Percentiles rank a stretch among this genome's conserved stretches.
Conservation (phyloP, 2,888 invertebrate species). For the Geophilus truncorum region DNA sequence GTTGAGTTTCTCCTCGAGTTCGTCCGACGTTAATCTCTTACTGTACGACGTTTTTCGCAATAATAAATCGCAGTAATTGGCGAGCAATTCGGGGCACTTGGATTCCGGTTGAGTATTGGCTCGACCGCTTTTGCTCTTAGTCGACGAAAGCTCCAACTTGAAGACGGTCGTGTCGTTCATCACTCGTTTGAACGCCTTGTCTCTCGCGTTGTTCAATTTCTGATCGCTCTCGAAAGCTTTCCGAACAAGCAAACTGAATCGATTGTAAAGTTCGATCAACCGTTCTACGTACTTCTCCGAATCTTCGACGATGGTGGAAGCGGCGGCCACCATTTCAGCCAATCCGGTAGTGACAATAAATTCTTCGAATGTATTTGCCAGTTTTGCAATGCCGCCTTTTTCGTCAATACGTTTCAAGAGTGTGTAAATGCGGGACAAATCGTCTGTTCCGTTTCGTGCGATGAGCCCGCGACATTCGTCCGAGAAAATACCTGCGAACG, state of each 20-base stretch:
- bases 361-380: too few relatives aligned
- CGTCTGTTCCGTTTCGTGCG: too few relatives aligned
- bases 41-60: conserved; percentile 92
- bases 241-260: conserved; percentile 84
- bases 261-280: conserved; percentile 82
- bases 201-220: conserved; percentile 91
- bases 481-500: too few relatives aligned
- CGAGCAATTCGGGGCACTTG: conserved; percentile 95
- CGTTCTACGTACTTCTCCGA: conserved; percentile 98
- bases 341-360: conserved; percentile 82
- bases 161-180: conserved; percentile 95
- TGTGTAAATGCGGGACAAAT: too few relatives aligned
- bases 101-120: conserved; percentile 81
- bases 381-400: too few relatives aligned
- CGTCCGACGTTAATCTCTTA: conserved; percentile 91
- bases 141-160: conserved; percentile 56
- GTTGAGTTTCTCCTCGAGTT: conserved; percentile 86
- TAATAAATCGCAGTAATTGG: conserved; percentile 99
- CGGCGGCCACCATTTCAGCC: conserved; percentile 94
- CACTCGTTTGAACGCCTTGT: conserved; percentile 94
- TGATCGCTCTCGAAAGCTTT: conserved; percentile 97
- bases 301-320: conserved; percentile 62
- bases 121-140: conserved; percentile 53
- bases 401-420: too few relatives aligned
- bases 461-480: too few relatives aligned